phyloP scores from a whole-genome alignment of 2,888 invertebrate species.

The Hirtodrosophila histrioides region DNA sequence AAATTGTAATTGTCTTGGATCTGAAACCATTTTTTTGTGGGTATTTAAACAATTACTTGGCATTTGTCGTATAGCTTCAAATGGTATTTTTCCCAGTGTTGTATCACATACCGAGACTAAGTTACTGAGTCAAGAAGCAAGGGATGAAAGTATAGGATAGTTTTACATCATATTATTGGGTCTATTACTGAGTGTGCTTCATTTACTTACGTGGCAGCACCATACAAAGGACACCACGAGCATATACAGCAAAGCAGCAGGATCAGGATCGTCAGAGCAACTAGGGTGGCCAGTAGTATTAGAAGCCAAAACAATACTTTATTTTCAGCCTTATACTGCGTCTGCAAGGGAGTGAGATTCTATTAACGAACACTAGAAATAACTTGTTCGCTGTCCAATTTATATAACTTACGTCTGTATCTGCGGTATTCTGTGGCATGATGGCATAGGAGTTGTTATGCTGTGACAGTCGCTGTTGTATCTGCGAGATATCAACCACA shows the following conservation, averaged over 20 bases:
- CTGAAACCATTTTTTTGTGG: conserved; percentile 1
- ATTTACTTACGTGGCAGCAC: conserved; percentile 88
- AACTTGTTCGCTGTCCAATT: not conserved
- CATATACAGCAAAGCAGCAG: conserved; percentile 93
- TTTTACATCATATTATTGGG: not conserved
- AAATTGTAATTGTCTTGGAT: not conserved
- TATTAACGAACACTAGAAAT: conserved; percentile 47
- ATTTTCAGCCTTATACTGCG: conserved; percentile 89
- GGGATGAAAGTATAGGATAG: conserved; percentile 15
- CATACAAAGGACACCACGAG: conserved; percentile 93
- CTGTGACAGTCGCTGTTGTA: conserved; percentile 87
- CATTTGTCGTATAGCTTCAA: conserved; percentile 33
- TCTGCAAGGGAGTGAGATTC: conserved; percentile 85
- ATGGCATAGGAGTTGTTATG: conserved; percentile 83
- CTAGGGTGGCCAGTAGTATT: conserved; percentile 90
- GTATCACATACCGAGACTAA: conserved; percentile 48
- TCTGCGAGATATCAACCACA: conserved; percentile 89
- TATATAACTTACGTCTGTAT: conserved; percentile 80
- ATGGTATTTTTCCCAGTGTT: conserved; percentile 11
- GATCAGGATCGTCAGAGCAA: conserved; percentile 89
- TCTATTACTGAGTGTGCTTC: not conserved
- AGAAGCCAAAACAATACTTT: conserved; percentile 91
- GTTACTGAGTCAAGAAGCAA: conserved; percentile 52
- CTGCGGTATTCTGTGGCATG: conserved; percentile 77
- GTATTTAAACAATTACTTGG: conserved; percentile 14